Percentiles rank a stretch among this genome's conserved stretches.
Evolutionary conservation across 2,888 invertebrate genomes (phyloP).

Genomic region (Dioctria rufipes): DNA sequence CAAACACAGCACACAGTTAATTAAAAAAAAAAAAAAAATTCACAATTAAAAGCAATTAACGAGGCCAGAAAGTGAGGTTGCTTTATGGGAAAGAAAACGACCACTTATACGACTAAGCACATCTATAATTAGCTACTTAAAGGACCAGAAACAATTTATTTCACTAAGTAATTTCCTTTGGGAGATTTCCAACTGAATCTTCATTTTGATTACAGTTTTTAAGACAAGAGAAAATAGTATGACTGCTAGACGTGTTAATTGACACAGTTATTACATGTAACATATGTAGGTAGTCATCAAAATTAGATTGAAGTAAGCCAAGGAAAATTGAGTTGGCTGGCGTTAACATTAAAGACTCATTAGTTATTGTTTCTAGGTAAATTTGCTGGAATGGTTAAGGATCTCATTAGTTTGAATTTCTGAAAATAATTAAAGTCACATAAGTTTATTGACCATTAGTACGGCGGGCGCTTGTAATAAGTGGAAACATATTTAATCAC

Average conservation of each 20-base stretch:
- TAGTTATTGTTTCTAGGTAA: neutral
- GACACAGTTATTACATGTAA: conserved; percentile 19
- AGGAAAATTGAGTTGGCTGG: neutral
- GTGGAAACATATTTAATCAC: no score
- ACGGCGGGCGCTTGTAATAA: no score
- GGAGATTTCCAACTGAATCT: conserved; percentile 1
- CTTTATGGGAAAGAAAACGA: neutral
- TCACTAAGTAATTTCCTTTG: conserved; percentile 25
- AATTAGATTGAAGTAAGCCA: conserved; percentile 16
- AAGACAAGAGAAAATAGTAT: neutral
- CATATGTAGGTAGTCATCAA: neutral
- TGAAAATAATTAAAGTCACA: no score
- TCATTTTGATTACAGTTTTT: neutral
- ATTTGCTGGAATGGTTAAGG: neutral
- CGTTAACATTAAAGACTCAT: neutral
- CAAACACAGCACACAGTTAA: conserved; percentile 1
- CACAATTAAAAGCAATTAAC: conserved; percentile 37
- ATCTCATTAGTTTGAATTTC: neutral
- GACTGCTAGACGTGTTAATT: conserved; percentile 37
- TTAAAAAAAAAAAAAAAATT: conserved; percentile 19
- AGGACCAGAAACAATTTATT: conserved; percentile 39
- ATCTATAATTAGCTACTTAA: conserved; percentile 36
- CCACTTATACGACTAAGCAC: conserved; percentile 29
- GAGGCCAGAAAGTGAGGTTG: conserved; percentile 12
- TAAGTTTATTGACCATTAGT: no score